Base-by-base conservation (phyloP, 2,888 invertebrate genomes). In the Volucella inanis region DNA sequence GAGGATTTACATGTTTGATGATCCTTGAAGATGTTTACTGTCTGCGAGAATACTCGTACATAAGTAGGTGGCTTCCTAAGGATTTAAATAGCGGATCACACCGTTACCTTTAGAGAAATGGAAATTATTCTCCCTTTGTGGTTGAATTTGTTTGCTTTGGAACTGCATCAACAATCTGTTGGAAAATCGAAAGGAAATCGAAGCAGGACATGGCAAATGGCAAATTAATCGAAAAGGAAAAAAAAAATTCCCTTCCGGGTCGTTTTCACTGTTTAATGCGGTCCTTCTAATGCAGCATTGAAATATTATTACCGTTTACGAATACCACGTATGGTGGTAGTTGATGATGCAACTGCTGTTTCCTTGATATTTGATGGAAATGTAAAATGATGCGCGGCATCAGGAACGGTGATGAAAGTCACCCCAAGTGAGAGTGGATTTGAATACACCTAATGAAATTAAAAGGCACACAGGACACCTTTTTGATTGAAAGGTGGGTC, bases 381-480 rank as follows among this genome's bases (percentile, higher is more conserved):
- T 31, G 61, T 65, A 43, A 74, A 62, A 39, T 74, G 62, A 67
- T 68, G 55, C 59, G 54, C 43, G 74, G 55, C 61, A 64, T 50
- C 74, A 78, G 68, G 59, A 31, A 68, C 31, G 52, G 70, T 54
- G 61, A 79, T 67, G 79, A 41, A 84, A 84, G 64, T 11, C 59
- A 59, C 70, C 62, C 64, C 39, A 38, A 31, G 62, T 50, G 78
- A 83, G 70, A 84, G 78, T 84, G 78, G 70, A 74, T 74, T 70
- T 57, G 49, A 75, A 65, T 84, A 68, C 61, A 45, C 65, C 67
- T 83, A 84, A 79, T 75, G 83, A 84, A 84, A 84, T 79, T 55
- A 84, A 84, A 79, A 79, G 84, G 79, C 65, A 49, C 45, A 43
- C 2, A 38, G 47, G 45, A 77, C 64, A 67, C 65, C 38, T 57